Evolutionary conservation across 2,797 vertebrate genomes (phyloP), one percentile per base, ranked within the genome.

Genomic region (Parauchenoglanis punctatus): DNA sequence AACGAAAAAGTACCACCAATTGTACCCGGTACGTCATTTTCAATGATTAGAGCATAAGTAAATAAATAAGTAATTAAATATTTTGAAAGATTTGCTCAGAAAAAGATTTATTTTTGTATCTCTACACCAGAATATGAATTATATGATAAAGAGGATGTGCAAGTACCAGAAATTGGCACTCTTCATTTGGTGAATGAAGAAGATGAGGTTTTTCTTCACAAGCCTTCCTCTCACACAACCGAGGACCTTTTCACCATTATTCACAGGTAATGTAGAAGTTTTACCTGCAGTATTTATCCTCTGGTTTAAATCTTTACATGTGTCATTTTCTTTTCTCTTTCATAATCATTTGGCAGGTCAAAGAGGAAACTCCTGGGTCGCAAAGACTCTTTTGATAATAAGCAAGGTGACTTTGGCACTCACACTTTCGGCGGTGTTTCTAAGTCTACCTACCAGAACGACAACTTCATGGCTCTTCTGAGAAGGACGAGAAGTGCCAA

Each of bases 221-320:
- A 89, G 86, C 76, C 88, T 28, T 90, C 90, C 0, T 95, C 96
- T 83, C 95, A 96, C 67, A 97, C 96, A 72, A 97, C 97, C 0
- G 96, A 97, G 93, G 96, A 97, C 93, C 94, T 97, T 86, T 97
- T 97, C 94, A 97, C 96, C 1, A 96, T 97, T 84, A 97, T 97
- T 89, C 97, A 97, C 94, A 96, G 97, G 97, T 97, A 92, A 65
- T 13, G 46, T 3, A 23, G 23, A 67, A 1, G n/a, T 54, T 83
- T 67, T 1, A 35, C 28, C 10, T 12, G 15, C 28, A 13, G 23
- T 7, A 6, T 23, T 54, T 54, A 20, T 35, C 68, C 4, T 63
- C 25, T 23, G 13, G 40, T 68, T 31, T 65, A 4, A 31, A 7
- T 7, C 10, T 4, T n/a, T 20, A n/a, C n/a, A 3, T 31, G 54